Base-by-base conservation (phyloP, 2,888 invertebrate genomes). In the Camponotus fellah region DNA sequence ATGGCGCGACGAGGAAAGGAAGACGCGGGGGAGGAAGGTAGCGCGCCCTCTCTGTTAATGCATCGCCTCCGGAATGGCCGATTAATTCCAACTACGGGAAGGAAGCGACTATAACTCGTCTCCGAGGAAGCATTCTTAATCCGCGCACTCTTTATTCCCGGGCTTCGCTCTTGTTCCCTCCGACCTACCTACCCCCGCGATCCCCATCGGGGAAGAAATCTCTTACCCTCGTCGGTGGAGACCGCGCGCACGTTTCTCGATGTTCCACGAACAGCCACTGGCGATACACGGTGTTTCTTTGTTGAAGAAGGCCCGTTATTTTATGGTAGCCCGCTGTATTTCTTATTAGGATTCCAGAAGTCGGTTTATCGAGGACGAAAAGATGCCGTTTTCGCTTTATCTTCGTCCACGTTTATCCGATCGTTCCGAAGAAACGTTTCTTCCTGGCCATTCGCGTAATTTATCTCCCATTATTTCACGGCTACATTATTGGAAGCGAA, bases 41-140 rank as follows among this genome's bases (percentile, higher is more conserved):
- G 89, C 86, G 86, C 90, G 90, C 90, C 90, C 92, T 92, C 92
- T 92, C 92, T 91, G 94, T 93, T 94, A 94, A 94, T 94, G 93
- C 93, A 94, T 94, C 92, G 94, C 92, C 93, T 91, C 91, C 91
- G 92, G 92, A 94, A 94, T 94, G 92, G 93, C 94, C 94, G 94
- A 94, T 94, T 94, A 94, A 94, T 94, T 94, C 94, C 92, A 93
- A 93, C 93, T 93, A 94, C 93, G 93, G 94, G 91, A 93, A 94
- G 94, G 93, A 94, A 94, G 92, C 93, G 94, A 93, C 94, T 93
- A 94, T 94, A 94, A 94, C 93, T 94, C 94, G 94, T 94, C 94
- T 93, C 93, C 92, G 93, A 94, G 93, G 93, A 93, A 94, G 93
- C 93, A 94, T 94, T 94, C 94, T 94, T 94, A 94, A 94, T 94